Evolutionary conservation across 2,113 vertebrate genomes (phyloP).

Genomic region (Cricetomys ansorgei): DNA sequence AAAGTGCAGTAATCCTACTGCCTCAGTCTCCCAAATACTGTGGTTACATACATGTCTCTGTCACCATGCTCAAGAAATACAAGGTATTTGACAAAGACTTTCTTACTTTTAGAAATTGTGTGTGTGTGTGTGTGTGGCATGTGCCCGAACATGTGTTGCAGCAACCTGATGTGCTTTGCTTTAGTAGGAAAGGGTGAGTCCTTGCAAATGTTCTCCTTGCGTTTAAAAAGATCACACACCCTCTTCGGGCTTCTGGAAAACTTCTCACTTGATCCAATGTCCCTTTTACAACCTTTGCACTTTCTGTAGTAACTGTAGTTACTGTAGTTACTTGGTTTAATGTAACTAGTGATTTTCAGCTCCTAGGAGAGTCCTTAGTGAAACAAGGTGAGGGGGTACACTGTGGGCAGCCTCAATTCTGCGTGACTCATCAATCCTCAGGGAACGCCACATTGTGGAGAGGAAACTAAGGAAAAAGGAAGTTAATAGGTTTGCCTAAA

Average conservation of each 20-base stretch:
- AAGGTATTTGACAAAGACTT: background rate
- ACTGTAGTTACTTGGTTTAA: background rate
- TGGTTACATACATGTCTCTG: background rate
- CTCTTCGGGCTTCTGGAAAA: background rate
- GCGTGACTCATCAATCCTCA: background rate
- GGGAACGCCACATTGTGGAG: background rate
- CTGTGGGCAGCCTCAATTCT: background rate
- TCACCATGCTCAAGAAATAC: background rate
- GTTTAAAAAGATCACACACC: background rate
- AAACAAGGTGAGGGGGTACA: background rate
- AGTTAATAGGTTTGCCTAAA: background rate
- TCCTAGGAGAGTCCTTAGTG: background rate
- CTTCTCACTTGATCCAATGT: background rate
- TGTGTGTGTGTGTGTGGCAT: background rate
- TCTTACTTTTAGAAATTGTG: background rate
- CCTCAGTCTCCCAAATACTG: background rate
- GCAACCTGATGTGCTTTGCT: background rate
- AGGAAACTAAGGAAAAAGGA: background rate
- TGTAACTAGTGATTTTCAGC: too few species aligned
- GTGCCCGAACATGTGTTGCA: too few species aligned
- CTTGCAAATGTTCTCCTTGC: background rate
- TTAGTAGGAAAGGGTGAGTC: too few species aligned
- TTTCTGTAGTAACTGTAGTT: too few species aligned
- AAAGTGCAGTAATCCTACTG: background rate
- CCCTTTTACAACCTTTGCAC: background rate